Base-by-base conservation (phyloP, 2,888 invertebrate genomes). In the Agrochola circellaris region DNA sequence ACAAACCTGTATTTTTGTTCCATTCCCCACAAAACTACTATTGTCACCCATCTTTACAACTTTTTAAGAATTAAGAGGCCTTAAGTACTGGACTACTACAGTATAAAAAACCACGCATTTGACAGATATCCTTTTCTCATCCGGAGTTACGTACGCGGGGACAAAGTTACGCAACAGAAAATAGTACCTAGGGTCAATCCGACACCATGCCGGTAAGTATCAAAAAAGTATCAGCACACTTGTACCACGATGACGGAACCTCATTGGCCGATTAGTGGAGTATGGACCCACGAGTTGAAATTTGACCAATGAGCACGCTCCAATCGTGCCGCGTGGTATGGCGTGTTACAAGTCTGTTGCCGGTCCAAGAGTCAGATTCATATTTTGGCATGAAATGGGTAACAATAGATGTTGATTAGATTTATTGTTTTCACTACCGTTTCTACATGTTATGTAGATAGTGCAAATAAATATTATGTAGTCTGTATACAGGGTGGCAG, bases 391-490 rank as follows among this genome's bases (percentile, higher is more conserved):
- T 82, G 81, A 71, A 82, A 83, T 77, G 83, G 72, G 64, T 73
- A 70, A 82, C 72, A 65, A 82, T 77, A 77, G 78, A 82, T 83
- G 81, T 81, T 82, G 72, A 69, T 65, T 81, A 56, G 48, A 51
- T 54, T 45, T 68, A 42, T 64, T 62, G 65, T 68, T 81, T 65
- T n/a, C n/a, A n/a, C n/a, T n/a, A n/a, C n/a, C n/a, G n/a, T n/a
- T n/a, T 71, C 17, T 70, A 42, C 7, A 23, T 81, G 75, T 75
- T 30, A 23, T 20, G 81, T 79, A 71, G 51, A 48, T 79, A 80
- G 75, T 26, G 58, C 17, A 48, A 54, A 70, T 61, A 30, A 34
- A 70, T 56, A 45, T 20, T 20, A 17, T 54, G 2, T 75, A 15
- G 20, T 38, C 20, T 38, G 45, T n/a, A n/a, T n/a, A n/a, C n/a